Evolutionary conservation across 2,113 vertebrate genomes (phyloP).

Genomic region (Clarias macrocephalus): DNA sequence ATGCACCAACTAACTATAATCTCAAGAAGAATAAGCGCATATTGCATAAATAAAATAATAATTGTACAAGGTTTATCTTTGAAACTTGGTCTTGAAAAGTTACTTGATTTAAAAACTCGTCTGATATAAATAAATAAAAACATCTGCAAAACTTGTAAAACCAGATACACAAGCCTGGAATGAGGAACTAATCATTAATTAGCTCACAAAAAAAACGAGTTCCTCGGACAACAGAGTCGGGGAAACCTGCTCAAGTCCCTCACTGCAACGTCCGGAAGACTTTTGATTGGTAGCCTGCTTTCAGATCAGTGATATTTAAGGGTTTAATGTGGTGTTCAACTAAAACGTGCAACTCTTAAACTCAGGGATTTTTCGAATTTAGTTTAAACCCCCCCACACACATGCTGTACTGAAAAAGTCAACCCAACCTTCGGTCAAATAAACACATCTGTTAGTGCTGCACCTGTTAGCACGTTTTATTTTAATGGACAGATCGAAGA

Average conservation of each 20-base stretch:
- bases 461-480: not conserved
- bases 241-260: not conserved
- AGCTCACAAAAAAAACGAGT: not conserved
- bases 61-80: not conserved
- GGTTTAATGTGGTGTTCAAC: not conserved
- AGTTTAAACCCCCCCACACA: no score
- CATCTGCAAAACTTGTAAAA: not conserved
- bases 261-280: not conserved
- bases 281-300: not conserved
- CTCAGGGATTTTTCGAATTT: not conserved
- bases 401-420: not conserved
- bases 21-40: no score
- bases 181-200: not conserved
- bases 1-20: no score
- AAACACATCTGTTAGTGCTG: not conserved
- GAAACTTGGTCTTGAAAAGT: not conserved
- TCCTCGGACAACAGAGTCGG: not conserved
- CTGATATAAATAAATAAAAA: not conserved
- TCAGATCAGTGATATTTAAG: not conserved
- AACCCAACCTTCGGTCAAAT: not conserved
- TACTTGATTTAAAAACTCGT: not conserved
- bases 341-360: not conserved
- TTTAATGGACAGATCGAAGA: not conserved
- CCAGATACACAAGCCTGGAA: not conserved
- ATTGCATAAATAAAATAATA: no score